phyloP scores from a whole-genome alignment of 2,797 vertebrate genomes.

The Gymnopithys bicolor region DNA sequence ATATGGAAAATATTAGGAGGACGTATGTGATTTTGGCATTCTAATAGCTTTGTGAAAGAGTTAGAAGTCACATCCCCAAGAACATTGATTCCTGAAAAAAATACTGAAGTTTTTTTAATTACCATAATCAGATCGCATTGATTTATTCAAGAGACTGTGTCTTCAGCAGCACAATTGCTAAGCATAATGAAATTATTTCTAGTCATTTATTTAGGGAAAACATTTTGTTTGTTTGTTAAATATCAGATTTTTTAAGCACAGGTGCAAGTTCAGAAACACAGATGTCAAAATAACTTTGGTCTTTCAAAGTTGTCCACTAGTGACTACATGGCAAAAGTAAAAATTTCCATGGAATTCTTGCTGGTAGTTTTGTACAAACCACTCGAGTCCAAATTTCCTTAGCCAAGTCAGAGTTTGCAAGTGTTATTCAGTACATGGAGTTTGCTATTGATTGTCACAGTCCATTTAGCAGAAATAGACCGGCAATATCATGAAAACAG shows the following conservation, averaged over 20 bases:
- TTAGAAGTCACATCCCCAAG: neutral
- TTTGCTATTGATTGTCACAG: slow-evolving; percentile 59
- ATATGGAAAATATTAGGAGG: neutral
- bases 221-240: neutral
- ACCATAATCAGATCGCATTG: neutral
- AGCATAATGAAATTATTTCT: neutral
- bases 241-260: neutral
- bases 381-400: neutral
- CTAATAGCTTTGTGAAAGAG: neutral
- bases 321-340: neutral
- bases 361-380: neutral
- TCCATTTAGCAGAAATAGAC: slow-evolving; percentile 48
- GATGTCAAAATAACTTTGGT: neutral
- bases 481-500: neutral
- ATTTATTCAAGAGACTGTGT: neutral
- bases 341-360: neutral
- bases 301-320: neutral
- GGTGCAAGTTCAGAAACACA: neutral
- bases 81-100: neutral
- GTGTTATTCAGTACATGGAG: slow-evolving; percentile 45
- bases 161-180: neutral
- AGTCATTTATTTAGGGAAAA: neutral
- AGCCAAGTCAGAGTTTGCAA: neutral
- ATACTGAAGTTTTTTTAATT: neutral
- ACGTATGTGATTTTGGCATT: neutral